A percentile compares a stretch with the other conserved stretches of the same genome.
Conservation (phyloP, 2,888 invertebrate species). For the Cantharis lateralis region DNA sequence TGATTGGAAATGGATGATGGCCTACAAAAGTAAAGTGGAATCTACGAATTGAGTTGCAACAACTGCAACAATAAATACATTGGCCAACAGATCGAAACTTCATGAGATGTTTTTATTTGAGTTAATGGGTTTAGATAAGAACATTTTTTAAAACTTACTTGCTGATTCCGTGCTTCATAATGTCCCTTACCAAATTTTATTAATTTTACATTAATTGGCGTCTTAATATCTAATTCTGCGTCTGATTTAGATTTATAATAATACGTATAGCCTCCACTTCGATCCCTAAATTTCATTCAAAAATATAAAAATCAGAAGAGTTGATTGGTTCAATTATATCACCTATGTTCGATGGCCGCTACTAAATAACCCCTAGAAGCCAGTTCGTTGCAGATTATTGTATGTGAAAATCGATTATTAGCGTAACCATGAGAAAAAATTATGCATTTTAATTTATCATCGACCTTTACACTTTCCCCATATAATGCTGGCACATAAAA, state of each 20-base stretch:
- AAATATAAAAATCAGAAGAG: not conserved
- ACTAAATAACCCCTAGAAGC: slow-evolving; percentile 70
- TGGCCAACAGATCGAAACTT: no score
- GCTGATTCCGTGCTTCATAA: slow-evolving; percentile 51
- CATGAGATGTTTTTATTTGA: no score
- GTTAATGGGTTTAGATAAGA: no score
- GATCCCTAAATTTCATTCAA: slow-evolving; percentile 42
- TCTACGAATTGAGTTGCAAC: no score
- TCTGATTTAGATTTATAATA: slow-evolving; percentile 53
- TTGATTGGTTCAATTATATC: slow-evolving; percentile 3
- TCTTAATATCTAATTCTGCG: slow-evolving; percentile 47
- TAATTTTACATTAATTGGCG: slow-evolving; percentile 47
- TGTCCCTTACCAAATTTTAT: slow-evolving; percentile 52
- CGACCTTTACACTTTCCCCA: slow-evolving; percentile 53
- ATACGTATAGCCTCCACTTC: slow-evolving; percentile 57
- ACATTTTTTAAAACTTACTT: slow-evolving; percentile 35
- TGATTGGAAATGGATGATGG: no score
- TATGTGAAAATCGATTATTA: slow-evolving; percentile 65
- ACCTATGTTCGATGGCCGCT: slow-evolving; percentile 69
- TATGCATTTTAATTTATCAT: slow-evolving; percentile 59
- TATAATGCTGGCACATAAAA: slow-evolving; percentile 61
- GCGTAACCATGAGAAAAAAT: slow-evolving; percentile 71
- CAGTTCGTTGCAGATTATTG: slow-evolving; percentile 63
- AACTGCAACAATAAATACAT: no score
- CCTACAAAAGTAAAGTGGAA: no score